Base-by-base conservation (phyloP, 2,888 invertebrate species). In the Taenaris catops region DNA sequence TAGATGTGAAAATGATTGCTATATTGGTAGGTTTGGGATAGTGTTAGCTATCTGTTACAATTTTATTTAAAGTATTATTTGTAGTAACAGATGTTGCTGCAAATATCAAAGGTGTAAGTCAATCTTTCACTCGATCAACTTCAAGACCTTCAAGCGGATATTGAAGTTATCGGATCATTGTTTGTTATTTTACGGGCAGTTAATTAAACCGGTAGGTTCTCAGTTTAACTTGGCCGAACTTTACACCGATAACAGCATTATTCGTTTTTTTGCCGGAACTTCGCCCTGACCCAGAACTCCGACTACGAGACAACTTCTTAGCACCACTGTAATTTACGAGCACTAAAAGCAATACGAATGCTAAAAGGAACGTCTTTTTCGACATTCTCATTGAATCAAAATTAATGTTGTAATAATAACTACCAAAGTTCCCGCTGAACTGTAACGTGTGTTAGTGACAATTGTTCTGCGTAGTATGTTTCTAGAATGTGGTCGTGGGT, bases 211-310 rank as follows among this genome's bases (percentile, higher is more conserved):
- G 60, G 61, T 61, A 60, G 59, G 61, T 73, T 59, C 67, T 64
- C 66, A 74, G 75, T 80, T 78, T 68, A 72, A 76, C 66, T 79
- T 76, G 60, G 59, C 49, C 48, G 59, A 83, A 83, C 66, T 84
- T 83, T 79, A 73, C 66, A 79, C 69, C 69, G 78, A 83, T 83
- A 81, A 83, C 79, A 80, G 71, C 74, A 79, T 83, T 83, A 45
- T 56, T 68, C 2, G 68, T 72, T 59, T 62, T 73, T 41, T 62
- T 64, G 37, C 69, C 62, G 1, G 72, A 57, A 9, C 78, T 64
- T 9, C 78, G 70, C 10, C 80, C 60, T 5, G 78, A 67, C 33
- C 75, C 59, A 1, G 80, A 75, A 40, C 75, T 64, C n/a, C 83
- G 69, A 35, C 79, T 67, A 47, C 65, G 67, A 17, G 79, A 70